Evolutionary conservation across 2,113 vertebrate genomes (phyloP).

Genomic region (Scomber scombrus): DNA sequence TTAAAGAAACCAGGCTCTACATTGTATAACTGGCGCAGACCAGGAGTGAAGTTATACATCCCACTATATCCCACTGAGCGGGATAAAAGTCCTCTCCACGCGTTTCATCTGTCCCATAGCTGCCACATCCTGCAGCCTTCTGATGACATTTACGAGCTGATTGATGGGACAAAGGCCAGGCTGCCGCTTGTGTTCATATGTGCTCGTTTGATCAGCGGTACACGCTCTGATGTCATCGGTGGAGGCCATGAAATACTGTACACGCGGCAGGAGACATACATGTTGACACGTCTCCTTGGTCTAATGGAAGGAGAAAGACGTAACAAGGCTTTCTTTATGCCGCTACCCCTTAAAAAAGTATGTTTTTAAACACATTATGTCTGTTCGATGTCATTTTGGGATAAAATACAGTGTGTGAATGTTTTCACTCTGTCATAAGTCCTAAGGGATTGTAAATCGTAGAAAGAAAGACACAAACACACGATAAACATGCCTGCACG

Average conservation of each 20-base stretch:
- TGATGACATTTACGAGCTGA: constrained; percentile 77
- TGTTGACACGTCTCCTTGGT: neutral
- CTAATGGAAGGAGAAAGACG: constrained; percentile 12
- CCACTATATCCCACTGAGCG: constrained; percentile 39
- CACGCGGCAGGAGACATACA: neutral
- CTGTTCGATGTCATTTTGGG: constrained; percentile 39
- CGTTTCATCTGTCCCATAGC: constrained; percentile 52
- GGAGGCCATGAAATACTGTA: constrained; percentile 19
- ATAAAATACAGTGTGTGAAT: constrained; percentile 48
- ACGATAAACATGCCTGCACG: constrained; percentile 12
- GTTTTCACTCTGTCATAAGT: constrained; percentile 59
- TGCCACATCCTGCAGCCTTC: constrained; percentile 48
- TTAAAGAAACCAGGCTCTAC: constrained; percentile 68
- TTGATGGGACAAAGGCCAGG: constrained; percentile 72
- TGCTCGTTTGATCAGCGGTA: constrained; percentile 33
- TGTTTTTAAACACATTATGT: constrained; percentile 38
- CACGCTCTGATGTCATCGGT: constrained; percentile 26
- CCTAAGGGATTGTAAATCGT: constrained; percentile 7
- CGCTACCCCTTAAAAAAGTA: neutral
- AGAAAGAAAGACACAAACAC: constrained; percentile 12
- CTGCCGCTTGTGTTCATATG: neutral
- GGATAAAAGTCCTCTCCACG: constrained; percentile 62
- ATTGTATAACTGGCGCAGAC: constrained; percentile 31
- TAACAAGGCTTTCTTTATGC: constrained; percentile 53
- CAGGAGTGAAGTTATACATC: constrained; percentile 32